A percentile compares a stretch with the other conserved stretches of the same genome.
Conservation (phyloP, 1,140 invertebrate genomes). For the Euglossa dilemma region DNA sequence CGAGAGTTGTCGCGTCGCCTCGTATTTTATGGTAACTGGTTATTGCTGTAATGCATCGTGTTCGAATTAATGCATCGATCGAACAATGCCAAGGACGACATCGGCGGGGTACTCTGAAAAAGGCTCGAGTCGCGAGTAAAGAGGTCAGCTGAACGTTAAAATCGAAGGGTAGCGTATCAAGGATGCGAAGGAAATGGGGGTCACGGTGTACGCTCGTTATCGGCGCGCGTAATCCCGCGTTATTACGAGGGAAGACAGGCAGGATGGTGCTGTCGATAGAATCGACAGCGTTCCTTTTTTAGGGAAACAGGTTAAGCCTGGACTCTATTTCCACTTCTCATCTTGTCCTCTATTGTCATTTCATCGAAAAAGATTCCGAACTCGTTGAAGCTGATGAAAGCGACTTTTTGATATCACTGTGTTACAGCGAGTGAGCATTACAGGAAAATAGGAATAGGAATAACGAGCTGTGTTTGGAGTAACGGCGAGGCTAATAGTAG, state of each 20-base stretch:
- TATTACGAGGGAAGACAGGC: conserved; percentile 7
- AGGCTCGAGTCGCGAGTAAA: conserved; percentile 21
- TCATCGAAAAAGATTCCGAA: too few species aligned
- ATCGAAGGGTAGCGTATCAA: conserved; percentile 49
- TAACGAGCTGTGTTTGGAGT: too few species aligned
- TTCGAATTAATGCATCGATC: conserved; percentile 46
- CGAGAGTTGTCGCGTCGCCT: not conserved
- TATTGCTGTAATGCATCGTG: conserved; percentile 37
- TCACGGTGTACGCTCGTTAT: conserved; percentile 33
- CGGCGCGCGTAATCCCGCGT: not conserved
- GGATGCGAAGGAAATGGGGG: conserved; percentile 53
- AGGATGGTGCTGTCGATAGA: conserved; percentile 34
- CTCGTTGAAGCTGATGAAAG: too few species aligned
- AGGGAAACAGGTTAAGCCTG: not conserved
- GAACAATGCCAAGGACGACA: conserved; percentile 50
- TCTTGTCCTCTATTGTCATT: too few species aligned
- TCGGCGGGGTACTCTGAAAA: conserved; percentile 27
- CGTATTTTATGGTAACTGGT: conserved; percentile 43
- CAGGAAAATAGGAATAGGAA: too few species aligned
- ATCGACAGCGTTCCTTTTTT: conserved; percentile 38
- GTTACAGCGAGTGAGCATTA: too few species aligned
- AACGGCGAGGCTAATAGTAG: too few species aligned
- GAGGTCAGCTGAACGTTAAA: conserved; percentile 36
- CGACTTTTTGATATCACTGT: too few species aligned
- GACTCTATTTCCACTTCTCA: too few species aligned